Conservation (phyloP, 2,113 vertebrate species). For the Pogonocichla stellata region DNA sequence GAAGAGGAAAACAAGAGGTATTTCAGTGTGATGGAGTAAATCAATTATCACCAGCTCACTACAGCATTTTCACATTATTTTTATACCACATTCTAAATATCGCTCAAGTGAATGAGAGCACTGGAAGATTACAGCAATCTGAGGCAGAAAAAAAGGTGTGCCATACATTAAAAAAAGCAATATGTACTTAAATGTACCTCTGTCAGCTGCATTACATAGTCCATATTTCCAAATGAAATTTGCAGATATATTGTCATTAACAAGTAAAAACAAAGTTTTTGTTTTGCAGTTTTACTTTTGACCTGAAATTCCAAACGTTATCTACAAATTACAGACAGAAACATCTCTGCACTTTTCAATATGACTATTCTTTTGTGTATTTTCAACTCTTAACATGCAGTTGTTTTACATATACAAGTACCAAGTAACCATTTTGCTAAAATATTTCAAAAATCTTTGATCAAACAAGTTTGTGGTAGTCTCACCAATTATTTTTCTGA, state of each 20-base stretch:
- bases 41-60: slow-evolving; percentile 76
- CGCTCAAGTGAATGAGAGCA: not conserved
- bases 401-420: not conserved
- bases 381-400: not conserved
- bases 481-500: not conserved
- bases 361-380: not conserved
- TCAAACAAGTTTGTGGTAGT: not conserved
- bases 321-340: not conserved
- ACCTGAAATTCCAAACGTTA: not conserved
- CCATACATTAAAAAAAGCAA: not conserved
- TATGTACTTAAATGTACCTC: not conserved
- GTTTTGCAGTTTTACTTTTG: not conserved
- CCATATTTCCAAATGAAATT: not conserved
- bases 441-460: not conserved
- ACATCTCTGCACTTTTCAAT: not conserved
- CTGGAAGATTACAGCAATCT: not conserved
- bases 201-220: not conserved
- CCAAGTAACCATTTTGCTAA: not conserved
- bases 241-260: not conserved
- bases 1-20: slow-evolving; percentile 76
- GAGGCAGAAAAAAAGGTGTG: not conserved
- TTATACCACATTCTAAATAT: slow-evolving; percentile 57
- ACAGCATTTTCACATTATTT: slow-evolving; percentile 63
- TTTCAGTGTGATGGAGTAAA: slow-evolving; percentile 74
- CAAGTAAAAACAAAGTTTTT: not conserved